Base-by-base conservation (phyloP, 1,140 invertebrate species). In the Drosophila orosa region DNA sequence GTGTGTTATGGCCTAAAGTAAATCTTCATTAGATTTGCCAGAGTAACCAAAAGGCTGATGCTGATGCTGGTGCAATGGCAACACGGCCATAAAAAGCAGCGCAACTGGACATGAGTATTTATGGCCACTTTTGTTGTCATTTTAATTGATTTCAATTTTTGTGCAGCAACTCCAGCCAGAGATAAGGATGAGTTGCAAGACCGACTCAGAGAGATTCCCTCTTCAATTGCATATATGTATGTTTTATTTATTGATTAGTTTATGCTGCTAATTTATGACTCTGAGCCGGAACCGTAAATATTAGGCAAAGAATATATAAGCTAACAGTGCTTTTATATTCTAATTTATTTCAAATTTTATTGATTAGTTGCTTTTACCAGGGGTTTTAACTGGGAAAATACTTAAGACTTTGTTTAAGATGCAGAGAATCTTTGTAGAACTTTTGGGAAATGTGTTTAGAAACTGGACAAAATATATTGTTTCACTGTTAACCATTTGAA, bases 11-110 rank as follows among this genome's bases (percentile, higher is more conserved):
- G 84, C 85, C 84, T 89, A 90, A 90, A 90, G 87, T 90, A 90
- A 90, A 90, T 90, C 87, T 90, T 90, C 87, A 90, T 90, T 90
- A 90, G 87, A 85, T 85, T 87, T 85, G 82, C 82, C 66, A 83
- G 72, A 80, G 80, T 82, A 60, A 78, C 74, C 83, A 72, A 87
- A 60, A 84, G 60, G 57, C 55, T 67, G 73, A 62, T 58, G 73
- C 60, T 48, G 74, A 65, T 74, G 47, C 69, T 55, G 45, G 39
- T 48, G 55, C 62, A 58, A 58, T 55, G 74, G 62, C 67, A 50
- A 66, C 37, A 78, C 17, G 47, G 78, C 78, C 47, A 89, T 77
- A 86, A 86, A 89, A 89, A 84, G 80, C 82, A 71, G 72, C 79
- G 39, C 71, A 66, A 74, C 61, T 78, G 69, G 68, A 79, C 68